phyloP scores from a whole-genome alignment of 2,113 vertebrate species.

The Rhagologus leucostigma region DNA sequence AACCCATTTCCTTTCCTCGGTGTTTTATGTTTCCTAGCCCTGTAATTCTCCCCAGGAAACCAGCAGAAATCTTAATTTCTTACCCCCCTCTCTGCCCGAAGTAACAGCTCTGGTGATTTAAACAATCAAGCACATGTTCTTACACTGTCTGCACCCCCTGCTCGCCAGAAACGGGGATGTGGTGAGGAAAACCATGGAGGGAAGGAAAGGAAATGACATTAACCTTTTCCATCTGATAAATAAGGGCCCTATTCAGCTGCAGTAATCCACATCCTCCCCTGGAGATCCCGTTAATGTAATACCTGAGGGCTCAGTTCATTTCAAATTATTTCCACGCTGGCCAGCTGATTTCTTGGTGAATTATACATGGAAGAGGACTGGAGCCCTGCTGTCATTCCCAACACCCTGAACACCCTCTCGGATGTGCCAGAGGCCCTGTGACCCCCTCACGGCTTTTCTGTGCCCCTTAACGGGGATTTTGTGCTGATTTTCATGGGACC shows the following conservation, averaged over 20 bases:
- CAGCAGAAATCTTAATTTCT: conserved; percentile 55
- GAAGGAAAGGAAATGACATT: conserved; percentile 60
- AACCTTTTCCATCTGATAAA: conserved; percentile 68
- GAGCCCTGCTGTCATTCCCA: background rate
- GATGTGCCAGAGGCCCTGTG: background rate
- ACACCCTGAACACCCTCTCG: background rate
- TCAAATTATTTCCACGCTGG: conserved; percentile 45
- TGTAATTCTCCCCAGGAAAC: conserved; percentile 58
- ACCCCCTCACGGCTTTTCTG: background rate
- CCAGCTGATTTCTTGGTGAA: conserved; percentile 55
- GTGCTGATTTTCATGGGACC: background rate
- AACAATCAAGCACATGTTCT: conserved; percentile 49
- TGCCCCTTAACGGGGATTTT: background rate
- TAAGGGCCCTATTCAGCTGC: conserved; percentile 57
- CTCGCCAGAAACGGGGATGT: conserved; percentile 47
- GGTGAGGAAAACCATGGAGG: conserved; percentile 39
- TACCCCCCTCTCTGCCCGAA: background rate
- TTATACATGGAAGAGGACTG: background rate
- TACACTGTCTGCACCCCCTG: conserved; percentile 47
- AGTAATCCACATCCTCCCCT: conserved; percentile 60
- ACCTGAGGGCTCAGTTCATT: conserved; percentile 48
- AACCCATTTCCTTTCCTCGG: conserved; percentile 50
- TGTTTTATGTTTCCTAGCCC: conserved; percentile 62
- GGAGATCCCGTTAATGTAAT: conserved; percentile 48
- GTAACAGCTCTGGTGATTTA: conserved; percentile 44